phyloP scores from a whole-genome alignment of 2,113 vertebrate genomes.

The Scomber colias region DNA sequence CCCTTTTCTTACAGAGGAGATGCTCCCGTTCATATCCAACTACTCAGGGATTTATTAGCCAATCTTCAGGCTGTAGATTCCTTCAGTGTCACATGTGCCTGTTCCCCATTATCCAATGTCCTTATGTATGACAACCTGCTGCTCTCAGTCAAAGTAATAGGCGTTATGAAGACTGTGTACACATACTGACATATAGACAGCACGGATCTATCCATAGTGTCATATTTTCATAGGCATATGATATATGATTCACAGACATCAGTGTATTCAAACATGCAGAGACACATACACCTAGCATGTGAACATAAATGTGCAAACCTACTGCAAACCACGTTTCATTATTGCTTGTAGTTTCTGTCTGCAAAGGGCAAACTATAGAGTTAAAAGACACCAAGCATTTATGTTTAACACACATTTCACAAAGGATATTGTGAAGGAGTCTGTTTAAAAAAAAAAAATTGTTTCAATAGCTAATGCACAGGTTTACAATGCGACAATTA shows the following conservation, averaged over 20 bases:
- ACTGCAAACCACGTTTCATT: too few species aligned
- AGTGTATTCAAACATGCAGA: too few species aligned
- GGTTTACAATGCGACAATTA: too few species aligned
- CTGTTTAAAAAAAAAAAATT: too few species aligned
- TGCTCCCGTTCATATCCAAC: slow-evolving; percentile 1
- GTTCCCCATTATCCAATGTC: not conserved
- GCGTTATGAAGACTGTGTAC: not conserved
- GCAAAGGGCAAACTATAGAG: not conserved
- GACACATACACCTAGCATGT: too few species aligned
- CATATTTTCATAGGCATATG: too few species aligned
- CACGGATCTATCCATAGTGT: not conserved
- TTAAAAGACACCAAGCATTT: not conserved
- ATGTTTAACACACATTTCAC: too few species aligned
- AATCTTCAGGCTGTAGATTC: not conserved
- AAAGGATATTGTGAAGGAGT: too few species aligned
- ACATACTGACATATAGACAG: not conserved
- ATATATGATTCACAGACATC: too few species aligned
- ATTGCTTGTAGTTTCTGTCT: too few species aligned
- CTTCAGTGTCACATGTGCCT: not conserved
- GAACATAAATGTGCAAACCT: too few species aligned
- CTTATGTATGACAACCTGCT: slow-evolving; percentile 17
- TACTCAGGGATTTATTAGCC: not conserved
- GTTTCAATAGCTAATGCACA: too few species aligned
- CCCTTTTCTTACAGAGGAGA: not conserved
- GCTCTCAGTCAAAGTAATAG: slow-evolving; percentile 30